Base-by-base conservation (phyloP, 2,113 vertebrate genomes). In the Acanthochromis polyacanthus region DNA sequence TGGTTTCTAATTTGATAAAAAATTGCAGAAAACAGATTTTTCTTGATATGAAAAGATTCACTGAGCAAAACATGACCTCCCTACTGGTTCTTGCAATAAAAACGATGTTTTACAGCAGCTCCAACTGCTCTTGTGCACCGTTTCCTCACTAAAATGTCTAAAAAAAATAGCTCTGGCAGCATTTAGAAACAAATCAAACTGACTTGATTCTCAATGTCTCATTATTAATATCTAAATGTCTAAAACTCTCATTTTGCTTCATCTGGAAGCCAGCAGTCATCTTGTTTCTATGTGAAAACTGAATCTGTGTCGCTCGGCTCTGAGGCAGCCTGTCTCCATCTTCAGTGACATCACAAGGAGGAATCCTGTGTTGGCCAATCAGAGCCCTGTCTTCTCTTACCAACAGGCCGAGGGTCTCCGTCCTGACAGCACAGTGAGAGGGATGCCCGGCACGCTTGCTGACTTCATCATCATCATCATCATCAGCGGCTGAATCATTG, bases 321-420 rank as follows among this genome's bases (percentile, higher is more conserved):
- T 58, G 1, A 59, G 62, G 61, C 66, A 70, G 74, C 55, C 57
- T 63, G 77, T 72, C 82, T 84, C 79, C 78, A 52, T 87, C 76
- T 78, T 80, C 56, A 30, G 16, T 85, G 78, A 80, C 46, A 25
- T 86, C 87, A 85, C 0, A 66, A 15, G 60, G 80, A 84, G 82
- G 81, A 78, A 82, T 83, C 67, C 81, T 64, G 36, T 10, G 55
- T 40, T 76, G 65, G 76, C 89, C 87, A 93, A 89, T 91, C 77
- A 28, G 40, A 78, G 68, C 46, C 19, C 67, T 32, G 64, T 19
- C 22, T 75, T 59, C 62, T 81, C 68, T 56, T 19, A 22, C 61
- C 0, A 43, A 75, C 71, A 28, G 12, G 58, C 53, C 57, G 30
- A 30, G 30, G 4, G 30, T 30, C 74, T 74, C 46, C 3, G 4